Base-by-base conservation (phyloP, 2,113 vertebrate genomes). In the Arenaria interpres region DNA sequence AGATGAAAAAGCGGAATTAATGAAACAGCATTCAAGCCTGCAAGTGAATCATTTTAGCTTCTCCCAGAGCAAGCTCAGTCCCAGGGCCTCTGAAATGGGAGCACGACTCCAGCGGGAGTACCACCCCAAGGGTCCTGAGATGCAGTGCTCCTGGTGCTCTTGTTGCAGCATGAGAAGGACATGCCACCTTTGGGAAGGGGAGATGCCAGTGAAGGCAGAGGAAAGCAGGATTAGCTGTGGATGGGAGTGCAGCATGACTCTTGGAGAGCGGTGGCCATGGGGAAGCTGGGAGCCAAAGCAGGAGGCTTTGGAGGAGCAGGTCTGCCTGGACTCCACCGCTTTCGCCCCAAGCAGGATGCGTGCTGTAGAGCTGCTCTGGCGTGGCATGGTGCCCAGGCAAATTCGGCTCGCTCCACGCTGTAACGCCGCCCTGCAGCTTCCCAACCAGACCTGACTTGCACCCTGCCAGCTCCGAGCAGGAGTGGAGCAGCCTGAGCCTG, bases 391-490 rank as follows among this genome's bases (percentile, higher is more conserved):
- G 94, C 96, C 96, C 79, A 63, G 90, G 90, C 39, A 95, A 83
- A 92, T 22, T 48, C 2, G 0, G 17, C 75, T 74, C 6, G 0
- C 41, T 93, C 54, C 43, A 79, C 68, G 23, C 24, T 1, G 4
- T 57, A 83, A 17, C 2, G 2, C 33, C 4, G 37, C 17, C 37
- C 80, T 54, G 72, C 84, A 87, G 76, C 93, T 96, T 57, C 73
- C 68, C 74, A 84, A 92, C 96, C 94, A 94, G 94, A 97, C 95
- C 89, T 78, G 89, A 92, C 95, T 96, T 95, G 95, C 66, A 94
- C 69, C 84, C 73, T 87, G 89, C 77, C 92, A 64, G 67, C 82
- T 95, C 69, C 2, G 0, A 60, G 79, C 62, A 35, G 78, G 45
- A 88, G 62, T 9, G 0, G 77, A 93, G 73, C 87, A 95, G 92